Evolutionary conservation across 2,797 vertebrate species (phyloP).

Genomic region (Tadarida brasiliensis): DNA sequence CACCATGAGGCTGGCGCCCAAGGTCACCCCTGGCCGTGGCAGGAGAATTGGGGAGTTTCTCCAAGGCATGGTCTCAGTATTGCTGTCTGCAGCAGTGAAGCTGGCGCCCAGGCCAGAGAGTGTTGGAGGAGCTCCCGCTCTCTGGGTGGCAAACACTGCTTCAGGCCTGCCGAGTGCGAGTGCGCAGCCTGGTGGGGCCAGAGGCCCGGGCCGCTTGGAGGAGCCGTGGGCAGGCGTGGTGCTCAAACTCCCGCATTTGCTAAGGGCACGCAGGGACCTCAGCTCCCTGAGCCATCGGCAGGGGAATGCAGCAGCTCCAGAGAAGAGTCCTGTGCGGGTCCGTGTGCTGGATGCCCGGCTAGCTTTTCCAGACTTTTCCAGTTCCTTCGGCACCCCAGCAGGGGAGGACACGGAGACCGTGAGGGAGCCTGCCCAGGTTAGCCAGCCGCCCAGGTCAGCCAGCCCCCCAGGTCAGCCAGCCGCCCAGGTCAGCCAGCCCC

Average conservation of each 20-base stretch:
- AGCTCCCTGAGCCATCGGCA: rapidly evolving
- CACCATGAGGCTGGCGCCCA: neutral
- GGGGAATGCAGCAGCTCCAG: rapidly evolving
- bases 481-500: too few species aligned
- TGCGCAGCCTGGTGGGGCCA: too few species aligned
- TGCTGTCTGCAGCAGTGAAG: rapidly evolving
- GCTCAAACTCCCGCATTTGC: neutral
- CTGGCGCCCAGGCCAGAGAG: neutral
- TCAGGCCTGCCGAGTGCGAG: neutral
- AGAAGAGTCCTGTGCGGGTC: rapidly evolving
- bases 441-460: too few species aligned
- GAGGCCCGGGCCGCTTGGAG: neutral
- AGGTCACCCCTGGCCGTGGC: neutral
- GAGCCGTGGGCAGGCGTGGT: rapidly evolving
- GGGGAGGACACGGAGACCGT: neutral
- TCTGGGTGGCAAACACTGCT: neutral
- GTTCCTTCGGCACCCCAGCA: neutral
- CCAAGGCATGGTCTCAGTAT: neutral
- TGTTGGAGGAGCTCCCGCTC: neutral
- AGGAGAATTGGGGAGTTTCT: rapidly evolving
- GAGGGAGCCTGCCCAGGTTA: rapidly evolving
- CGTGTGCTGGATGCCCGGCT: rapidly evolving
- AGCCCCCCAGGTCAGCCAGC: too few species aligned
- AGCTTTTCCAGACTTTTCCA: neutral
- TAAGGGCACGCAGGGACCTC: neutral